Evolutionary conservation across 92 coral and sea anemone genomes (phyloP).

Genomic region (Galaxea fascicularis): DNA sequence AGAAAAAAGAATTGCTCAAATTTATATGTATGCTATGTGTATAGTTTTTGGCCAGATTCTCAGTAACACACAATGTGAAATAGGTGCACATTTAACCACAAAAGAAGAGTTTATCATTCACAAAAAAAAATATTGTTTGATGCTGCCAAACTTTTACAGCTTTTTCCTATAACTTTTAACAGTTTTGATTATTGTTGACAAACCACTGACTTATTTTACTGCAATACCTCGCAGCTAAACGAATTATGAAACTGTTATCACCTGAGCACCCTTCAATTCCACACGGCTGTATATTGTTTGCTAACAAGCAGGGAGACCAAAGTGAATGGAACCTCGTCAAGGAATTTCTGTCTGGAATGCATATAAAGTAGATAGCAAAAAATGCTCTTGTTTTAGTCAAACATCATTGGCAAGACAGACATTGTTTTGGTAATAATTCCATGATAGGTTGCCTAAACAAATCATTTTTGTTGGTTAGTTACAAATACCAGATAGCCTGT

Average conservation of each 20-base stretch:
- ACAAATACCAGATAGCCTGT: no score
- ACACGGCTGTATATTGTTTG: conserved; percentile 82
- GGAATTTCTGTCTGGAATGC: conserved; percentile 77
- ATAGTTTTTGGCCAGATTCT: no score
- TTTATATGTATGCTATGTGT: background rate
- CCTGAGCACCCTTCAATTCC: conserved; percentile 73
- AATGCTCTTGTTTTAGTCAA: background rate
- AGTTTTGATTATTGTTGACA: background rate
- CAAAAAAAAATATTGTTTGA: background rate
- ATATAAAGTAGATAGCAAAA: conserved; percentile 29
- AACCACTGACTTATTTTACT: conserved; percentile 67
- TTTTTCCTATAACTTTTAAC: background rate
- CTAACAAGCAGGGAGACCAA: conserved; percentile 70
- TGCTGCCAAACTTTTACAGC: background rate
- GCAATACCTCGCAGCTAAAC: conserved; percentile 81
- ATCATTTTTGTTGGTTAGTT: no score
- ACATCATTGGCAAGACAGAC: no score
- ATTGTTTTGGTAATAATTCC: no score
- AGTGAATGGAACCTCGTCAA: conserved; percentile 75
- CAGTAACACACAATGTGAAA: no score
- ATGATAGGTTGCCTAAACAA: no score
- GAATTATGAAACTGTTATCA: conserved; percentile 81
- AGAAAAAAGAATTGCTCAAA: background rate
- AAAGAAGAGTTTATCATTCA: no score
- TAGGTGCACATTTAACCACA: no score